Evolutionary conservation across 2,113 vertebrate species (phyloP), one percentile per base, ranked within the genome.

Genomic region (Chelonoidis abingdonii): DNA sequence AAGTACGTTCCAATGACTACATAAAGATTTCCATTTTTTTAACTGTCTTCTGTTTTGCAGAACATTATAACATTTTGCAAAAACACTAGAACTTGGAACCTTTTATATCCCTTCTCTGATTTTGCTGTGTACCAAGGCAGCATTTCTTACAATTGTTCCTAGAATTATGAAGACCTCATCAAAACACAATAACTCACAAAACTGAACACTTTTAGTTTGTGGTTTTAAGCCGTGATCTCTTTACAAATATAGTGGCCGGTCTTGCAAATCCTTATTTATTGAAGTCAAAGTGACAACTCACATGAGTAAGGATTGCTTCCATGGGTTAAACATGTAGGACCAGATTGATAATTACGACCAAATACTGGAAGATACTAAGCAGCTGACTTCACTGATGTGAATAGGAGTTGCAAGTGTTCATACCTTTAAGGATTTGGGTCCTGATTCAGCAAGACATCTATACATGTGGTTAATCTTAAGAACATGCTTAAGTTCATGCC

Each of bases 361-460:
- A 38, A 38, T 78, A 57, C 69, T 85, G 13, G 38, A 56, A 12
- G 35, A 56, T 88, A 25, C 9, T n/a, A 38, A 84, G 27, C 49
- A 54, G n/a, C 29, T 69, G 35, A 41, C 89, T 93, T 93, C 78
- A 59, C 35, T 62, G 16, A 35, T 38, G 22, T 79, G 10, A 4
- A 13, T 65, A 86, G 50, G 52, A 91, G 87, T 59, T 92, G 24
- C 93, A 9, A 12, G 83, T 7, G 6, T 83, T 96, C 88, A 35
- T 92, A 5, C 17, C 7, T 82, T 89, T 56, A 47, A 76, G 31
- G 7, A 89, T 89, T 79, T 82, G 29, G 56, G 1, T 88, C 86
- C 94, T 94, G 38, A 53, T 92, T 93, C 92, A 84, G 4, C 76
- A 87, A 88, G 96, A 52, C 10, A 10, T 16, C 44, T 80, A 11